Evolutionary conservation across 2,888 invertebrate genomes (phyloP).

Genomic region (Agelastica alni): DNA sequence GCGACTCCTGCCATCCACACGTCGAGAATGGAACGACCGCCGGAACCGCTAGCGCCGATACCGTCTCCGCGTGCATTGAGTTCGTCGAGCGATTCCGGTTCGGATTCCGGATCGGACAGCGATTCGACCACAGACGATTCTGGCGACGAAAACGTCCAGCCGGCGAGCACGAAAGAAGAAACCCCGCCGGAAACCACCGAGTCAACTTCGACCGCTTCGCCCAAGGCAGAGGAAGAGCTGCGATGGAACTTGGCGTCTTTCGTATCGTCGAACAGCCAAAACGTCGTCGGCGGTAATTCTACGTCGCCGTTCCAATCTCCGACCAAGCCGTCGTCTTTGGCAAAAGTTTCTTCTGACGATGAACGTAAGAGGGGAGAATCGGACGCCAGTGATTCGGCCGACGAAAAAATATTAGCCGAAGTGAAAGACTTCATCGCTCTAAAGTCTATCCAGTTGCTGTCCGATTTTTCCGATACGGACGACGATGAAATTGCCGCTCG

Average conservation of each 20-base stretch:
- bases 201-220: constrained; percentile 51
- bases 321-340: constrained; percentile 28
- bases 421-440: constrained; percentile 47
- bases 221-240: constrained; percentile 56
- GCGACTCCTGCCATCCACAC: constrained; percentile 58
- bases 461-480: constrained; percentile 62
- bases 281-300: constrained; percentile 25
- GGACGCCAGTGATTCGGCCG: constrained; percentile 60
- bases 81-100: constrained; percentile 68
- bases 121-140: constrained; percentile 62
- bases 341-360: constrained; percentile 19
- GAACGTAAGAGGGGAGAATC: constrained; percentile 48
- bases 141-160: constrained; percentile 54
- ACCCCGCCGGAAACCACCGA: constrained; percentile 10
- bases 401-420: constrained; percentile 61
- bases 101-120: constrained; percentile 64
- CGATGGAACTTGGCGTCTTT: constrained; percentile 57
- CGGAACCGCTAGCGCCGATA: constrained; percentile 34
- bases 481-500: constrained; percentile 31
- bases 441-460: constrained; percentile 57
- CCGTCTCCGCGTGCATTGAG: constrained; percentile 61
- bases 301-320: constrained; percentile 31
- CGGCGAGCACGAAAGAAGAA: constrained; percentile 25
- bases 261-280: constrained; percentile 39
- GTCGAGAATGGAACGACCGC: constrained; percentile 41